Evolutionary conservation across 2,888 invertebrate genomes (phyloP).

Genomic region (Zele albiditarsus): DNA sequence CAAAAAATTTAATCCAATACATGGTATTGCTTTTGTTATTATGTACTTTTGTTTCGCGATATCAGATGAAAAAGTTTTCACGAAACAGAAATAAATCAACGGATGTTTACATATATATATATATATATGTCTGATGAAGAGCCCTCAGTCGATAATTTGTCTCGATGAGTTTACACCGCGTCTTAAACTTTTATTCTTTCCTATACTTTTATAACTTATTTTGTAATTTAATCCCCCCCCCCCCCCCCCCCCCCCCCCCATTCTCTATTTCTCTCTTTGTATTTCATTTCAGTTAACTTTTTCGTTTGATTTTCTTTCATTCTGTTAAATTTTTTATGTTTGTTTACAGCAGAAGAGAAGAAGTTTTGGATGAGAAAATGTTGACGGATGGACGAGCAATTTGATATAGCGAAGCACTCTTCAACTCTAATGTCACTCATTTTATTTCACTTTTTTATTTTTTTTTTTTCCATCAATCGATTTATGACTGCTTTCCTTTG

Average conservation of each 20-base stretch:
- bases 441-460: conserved; percentile 15
- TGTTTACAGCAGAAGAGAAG: conserved; percentile 1
- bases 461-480: conserved; percentile 10
- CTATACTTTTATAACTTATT: conserved; percentile 11
- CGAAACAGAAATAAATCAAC: background rate
- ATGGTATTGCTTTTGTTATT: too few relatives aligned
- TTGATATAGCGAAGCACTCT: background rate
- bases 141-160: conserved; percentile 40
- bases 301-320: conserved; percentile 19
- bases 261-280: conserved; percentile 17
- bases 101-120: background rate
- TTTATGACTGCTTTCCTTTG: background rate
- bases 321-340: conserved; percentile 15
- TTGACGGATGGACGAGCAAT: conserved; percentile 29
- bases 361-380: conserved; percentile 16
- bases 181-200: background rate
- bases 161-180: conserved; percentile 43
- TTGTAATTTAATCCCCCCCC: background rate
- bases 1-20: too few relatives aligned
- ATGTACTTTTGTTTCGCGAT: background rate
- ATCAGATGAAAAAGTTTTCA: conserved; percentile 16
- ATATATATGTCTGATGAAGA: background rate
- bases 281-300: conserved; percentile 12
- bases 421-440: conserved; percentile 8
- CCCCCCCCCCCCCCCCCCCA: too few relatives aligned